phyloP scores from a whole-genome alignment of 2,888 invertebrate species.

The Seira ritae region DNA sequence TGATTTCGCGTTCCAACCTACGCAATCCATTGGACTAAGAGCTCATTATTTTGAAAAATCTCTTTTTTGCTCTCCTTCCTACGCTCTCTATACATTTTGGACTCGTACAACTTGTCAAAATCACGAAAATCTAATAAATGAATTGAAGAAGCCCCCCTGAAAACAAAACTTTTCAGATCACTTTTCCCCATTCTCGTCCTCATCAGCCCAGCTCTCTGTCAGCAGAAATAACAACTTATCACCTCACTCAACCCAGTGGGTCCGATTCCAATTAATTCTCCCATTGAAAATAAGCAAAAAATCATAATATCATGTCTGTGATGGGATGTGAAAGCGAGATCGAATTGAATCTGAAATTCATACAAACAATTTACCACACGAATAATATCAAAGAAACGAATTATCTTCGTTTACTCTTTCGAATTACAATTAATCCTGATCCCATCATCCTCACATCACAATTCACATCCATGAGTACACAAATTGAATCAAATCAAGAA shows the following conservation, averaged over 20 bases:
- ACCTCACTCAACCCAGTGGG: constrained; percentile 19
- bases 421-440: not conserved
- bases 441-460: no score
- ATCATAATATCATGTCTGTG: not conserved
- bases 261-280: constrained; percentile 47
- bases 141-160: not conserved
- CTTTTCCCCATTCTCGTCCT: no score
- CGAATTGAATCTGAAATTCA: not conserved
- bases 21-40: not conserved
- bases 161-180: no score
- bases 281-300: constrained; percentile 31
- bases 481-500: constrained; percentile 15
- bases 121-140: constrained; percentile 32
- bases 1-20: constrained; percentile 9
- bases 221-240: constrained; percentile 20
- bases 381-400: not conserved
- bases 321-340: constrained; percentile 2
- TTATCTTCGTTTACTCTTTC: not conserved
- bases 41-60: constrained; percentile 16
- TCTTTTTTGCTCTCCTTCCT: constrained; percentile 26
- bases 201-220: not conserved
- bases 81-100: constrained; percentile 8
- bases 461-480: constrained; percentile 3
- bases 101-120: constrained; percentile 30
- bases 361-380: constrained; percentile 19